Base-by-base conservation (phyloP, 1,140 invertebrate genomes). In the Diabrotica undecimpunctata region DNA sequence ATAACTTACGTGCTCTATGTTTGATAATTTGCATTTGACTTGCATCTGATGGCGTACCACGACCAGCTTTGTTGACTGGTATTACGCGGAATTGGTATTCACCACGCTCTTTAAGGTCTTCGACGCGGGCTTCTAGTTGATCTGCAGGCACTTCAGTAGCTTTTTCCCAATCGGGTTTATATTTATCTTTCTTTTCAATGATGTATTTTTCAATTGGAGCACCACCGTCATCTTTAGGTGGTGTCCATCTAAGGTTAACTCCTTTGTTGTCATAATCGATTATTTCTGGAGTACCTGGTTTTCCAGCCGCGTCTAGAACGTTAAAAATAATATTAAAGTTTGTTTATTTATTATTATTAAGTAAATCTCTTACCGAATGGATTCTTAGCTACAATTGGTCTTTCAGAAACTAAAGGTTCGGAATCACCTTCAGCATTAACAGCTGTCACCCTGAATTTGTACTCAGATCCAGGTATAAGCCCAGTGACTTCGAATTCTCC, bases 391-490 rank as follows among this genome's bases (percentile, higher is more conserved):
- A 96, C 81, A 41, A 91, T 91, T 25, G 90, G 86, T 36, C 87
- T 87, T 37, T 93, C 88, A 39, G 95, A 91, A 53, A 89, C 89
- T 36, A 99, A 81, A 6, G 95, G 96, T 70, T 98, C 95, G 6
- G 95, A 97, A 72, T 96, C 93, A 39, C 97, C 97, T 81, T 98
- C 94, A 68, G 94, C 91, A 77, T 99, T 99, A 60, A 96, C 88
- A 55, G 97, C 97, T 0, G 89, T 91, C 0, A 99, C 96, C 51
- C 96, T 84, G 87, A 99, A 99, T 81, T 96, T 93, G 79, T 99
- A 99, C 77, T 96, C 92, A 66, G 92, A 88, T 7, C 93, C 93
- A 13, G 95, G 94, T 74, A 90, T 92, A 6, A 99, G 82, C 9
- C 94, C 92, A 10, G 90, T 91, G n/a, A 97, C 88, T 65, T 95